These are phyloP conservation scores for Peromyscus eremicus DNA, from an alignment of 2,797 vertebrate genomes.

Conservation along the genomic window DNA sequence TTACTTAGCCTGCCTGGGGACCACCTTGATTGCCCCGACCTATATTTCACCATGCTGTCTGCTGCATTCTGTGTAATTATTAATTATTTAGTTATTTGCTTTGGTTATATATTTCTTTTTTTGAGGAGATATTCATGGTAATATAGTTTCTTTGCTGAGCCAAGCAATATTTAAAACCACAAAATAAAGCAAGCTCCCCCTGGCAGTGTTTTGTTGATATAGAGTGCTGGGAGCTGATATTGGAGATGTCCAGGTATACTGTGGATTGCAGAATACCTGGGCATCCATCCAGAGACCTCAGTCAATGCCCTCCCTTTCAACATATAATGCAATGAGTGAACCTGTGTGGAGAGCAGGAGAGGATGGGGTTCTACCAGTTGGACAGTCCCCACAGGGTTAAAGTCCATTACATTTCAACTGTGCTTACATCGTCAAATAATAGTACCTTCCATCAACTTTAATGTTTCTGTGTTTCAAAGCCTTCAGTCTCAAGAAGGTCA, in stretches of 20 bases:
- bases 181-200: background rate
- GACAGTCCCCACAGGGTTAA: background rate
- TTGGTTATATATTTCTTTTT: background rate
- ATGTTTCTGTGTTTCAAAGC: background rate
- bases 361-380: accelerated
- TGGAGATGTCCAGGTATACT: background rate
- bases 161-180: constrained; percentile 17
- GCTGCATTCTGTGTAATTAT: accelerated
- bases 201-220: background rate
- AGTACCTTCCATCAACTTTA: background rate
- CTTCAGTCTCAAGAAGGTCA: constrained; percentile 36
- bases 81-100: background rate
- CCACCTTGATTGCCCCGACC: background rate
- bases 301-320: background rate
- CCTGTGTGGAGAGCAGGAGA: no score
- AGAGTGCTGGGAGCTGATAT: background rate
- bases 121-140: background rate
- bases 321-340: accelerated
- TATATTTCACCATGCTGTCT: background rate
- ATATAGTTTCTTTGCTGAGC: background rate
- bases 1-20: background rate
- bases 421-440: background rate
- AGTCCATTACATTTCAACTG: background rate
- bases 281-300: background rate
- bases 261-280: background rate